These are phyloP conservation scores for Hyla sarda DNA, from an alignment of 2,113 vertebrate species.

Conservation along the genomic window DNA sequence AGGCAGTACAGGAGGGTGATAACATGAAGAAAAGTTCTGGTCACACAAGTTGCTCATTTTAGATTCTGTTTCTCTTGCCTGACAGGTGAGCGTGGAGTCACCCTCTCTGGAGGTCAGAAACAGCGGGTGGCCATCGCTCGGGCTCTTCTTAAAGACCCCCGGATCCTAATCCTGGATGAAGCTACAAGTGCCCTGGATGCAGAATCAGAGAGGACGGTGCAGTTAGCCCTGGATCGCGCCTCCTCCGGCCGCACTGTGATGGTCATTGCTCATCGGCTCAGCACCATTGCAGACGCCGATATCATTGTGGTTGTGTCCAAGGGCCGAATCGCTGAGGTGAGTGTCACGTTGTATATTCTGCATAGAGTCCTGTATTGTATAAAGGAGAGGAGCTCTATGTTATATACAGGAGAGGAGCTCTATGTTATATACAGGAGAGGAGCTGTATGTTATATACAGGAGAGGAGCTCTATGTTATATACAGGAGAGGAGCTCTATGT, in stretches of 20 bases:
- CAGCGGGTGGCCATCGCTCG: slow-evolving; percentile 93
- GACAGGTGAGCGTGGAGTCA: slow-evolving; percentile 86
- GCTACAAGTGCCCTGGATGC: slow-evolving; percentile 92
- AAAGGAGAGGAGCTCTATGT: no score
- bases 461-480: not conserved
- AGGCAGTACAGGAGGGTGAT: no score
- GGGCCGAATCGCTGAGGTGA: slow-evolving; percentile 86
- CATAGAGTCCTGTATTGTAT: no score
- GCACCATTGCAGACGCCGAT: slow-evolving; percentile 86
- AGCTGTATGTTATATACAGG: not conserved
- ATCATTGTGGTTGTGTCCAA: slow-evolving; percentile 86
- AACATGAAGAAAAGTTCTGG: no score
- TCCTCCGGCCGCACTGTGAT: slow-evolving; percentile 86
- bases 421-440: not conserved
- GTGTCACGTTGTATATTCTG: not conserved
- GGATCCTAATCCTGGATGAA: slow-evolving; percentile 88
- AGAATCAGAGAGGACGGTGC: slow-evolving; percentile 85
- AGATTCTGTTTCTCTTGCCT: not conserved
- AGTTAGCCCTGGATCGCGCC: slow-evolving; percentile 88
- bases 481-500: not conserved
- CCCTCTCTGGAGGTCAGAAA: slow-evolving; percentile 92
- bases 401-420: not conserved
- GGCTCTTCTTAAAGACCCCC: slow-evolving; percentile 88
- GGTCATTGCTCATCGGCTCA: slow-evolving; percentile 93
- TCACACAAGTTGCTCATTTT: no score